phyloP scores from a whole-genome alignment of 1,140 invertebrate genomes.

The Drosophila sp. region DNA sequence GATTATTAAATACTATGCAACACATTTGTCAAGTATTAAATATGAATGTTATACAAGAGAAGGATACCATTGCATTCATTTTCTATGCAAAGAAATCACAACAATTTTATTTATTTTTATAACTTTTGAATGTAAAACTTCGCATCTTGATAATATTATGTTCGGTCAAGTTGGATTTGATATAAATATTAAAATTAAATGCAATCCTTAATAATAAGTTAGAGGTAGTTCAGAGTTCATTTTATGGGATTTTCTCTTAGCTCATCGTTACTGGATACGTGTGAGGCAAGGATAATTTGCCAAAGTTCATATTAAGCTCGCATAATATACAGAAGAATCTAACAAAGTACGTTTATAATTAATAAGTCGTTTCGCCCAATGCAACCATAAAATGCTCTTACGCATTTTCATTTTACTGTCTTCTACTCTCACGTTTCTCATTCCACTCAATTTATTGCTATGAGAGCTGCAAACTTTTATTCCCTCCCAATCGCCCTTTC shows the following conservation, averaged over 20 bases:
- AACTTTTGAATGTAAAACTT: too few species aligned
- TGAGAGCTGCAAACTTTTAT: conserved; percentile 58
- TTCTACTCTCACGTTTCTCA: conserved; percentile 29
- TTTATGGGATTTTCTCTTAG: too few species aligned
- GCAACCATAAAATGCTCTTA: conserved; percentile 27
- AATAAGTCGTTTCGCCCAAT: conserved; percentile 20
- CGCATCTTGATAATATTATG: too few species aligned
- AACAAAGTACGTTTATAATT: conserved; percentile 17
- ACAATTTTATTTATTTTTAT: too few species aligned
- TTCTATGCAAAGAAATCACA: too few species aligned
- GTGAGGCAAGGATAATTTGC: background rate
- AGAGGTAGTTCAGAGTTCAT: too few species aligned
- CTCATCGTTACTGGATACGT: background rate
- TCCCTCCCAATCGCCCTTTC: conserved; percentile 11
- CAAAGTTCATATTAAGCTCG: conserved; percentile 8
- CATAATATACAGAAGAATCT: background rate
- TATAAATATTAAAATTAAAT: too few species aligned
- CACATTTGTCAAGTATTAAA: too few species aligned
- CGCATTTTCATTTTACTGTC: conserved; percentile 13
- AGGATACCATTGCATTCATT: too few species aligned
- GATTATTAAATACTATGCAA: conserved; percentile 18
- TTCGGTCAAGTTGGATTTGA: too few species aligned
- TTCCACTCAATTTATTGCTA: conserved; percentile 77
- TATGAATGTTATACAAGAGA: too few species aligned
- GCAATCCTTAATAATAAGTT: too few species aligned